These are phyloP conservation scores for Diogma glabrata DNA, from an alignment of 2,888 invertebrate genomes.

Conservation along the genomic window DNA sequence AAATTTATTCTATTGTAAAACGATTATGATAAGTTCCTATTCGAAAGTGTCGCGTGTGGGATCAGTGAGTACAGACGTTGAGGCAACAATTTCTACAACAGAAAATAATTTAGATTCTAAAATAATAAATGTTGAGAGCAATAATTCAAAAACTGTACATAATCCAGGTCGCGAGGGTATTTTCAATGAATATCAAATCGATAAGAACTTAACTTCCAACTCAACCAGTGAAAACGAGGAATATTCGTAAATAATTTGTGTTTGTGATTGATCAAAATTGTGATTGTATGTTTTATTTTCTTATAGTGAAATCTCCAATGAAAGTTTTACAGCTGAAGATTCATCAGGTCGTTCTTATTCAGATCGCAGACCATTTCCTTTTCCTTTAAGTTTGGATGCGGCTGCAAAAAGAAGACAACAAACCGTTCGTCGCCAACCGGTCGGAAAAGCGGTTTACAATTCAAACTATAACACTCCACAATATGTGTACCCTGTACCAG, in stretches of 20 bases:
- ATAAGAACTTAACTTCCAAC: too few relatives aligned
- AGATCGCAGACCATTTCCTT: slow-evolving; percentile 31
- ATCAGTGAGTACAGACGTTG: not conserved
- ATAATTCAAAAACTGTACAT: slow-evolving; percentile 3
- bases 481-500: slow-evolving; percentile 2
- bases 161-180: slow-evolving; percentile 6
- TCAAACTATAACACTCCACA: not conserved
- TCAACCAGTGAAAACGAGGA: not conserved
- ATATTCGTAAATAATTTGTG: not conserved
- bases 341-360: too few relatives aligned
- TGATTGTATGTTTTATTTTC: not conserved
- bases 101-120: not conserved
- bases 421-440: not conserved
- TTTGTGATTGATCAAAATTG: not conserved
- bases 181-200: too few relatives aligned
- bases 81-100: not conserved
- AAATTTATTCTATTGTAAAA: slow-evolving; percentile 1
- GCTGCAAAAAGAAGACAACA: too few relatives aligned
- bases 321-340: slow-evolving; percentile 24
- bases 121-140: not conserved
- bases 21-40: slow-evolving; percentile 15
- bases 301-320: not conserved
- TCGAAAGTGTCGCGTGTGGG: slow-evolving; percentile 16
- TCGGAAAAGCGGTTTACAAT: not conserved
- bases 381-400: slow-evolving; percentile 16